A percentile compares a stretch with the other conserved stretches of the same genome.
phyloP scores from a whole-genome alignment of 1,140 invertebrate genomes.

The Rhynchophorus ferrugineus region DNA sequence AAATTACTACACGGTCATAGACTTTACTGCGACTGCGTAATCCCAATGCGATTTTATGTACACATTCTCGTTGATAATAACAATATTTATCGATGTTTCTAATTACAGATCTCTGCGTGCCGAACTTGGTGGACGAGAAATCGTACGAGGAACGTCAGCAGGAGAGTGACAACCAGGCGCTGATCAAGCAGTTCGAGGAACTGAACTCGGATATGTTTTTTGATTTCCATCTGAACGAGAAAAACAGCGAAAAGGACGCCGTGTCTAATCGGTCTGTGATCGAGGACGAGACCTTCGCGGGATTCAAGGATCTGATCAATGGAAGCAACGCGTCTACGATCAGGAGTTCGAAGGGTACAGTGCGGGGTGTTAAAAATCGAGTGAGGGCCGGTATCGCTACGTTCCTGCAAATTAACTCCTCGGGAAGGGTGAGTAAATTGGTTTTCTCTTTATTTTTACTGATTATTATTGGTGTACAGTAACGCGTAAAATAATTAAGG shows the following conservation, averaged over 20 bases:
- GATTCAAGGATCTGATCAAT: constrained; percentile 67
- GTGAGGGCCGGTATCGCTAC: constrained; percentile 90
- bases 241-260: constrained; percentile 51
- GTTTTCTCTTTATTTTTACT: background rate
- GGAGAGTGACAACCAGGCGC: constrained; percentile 36
- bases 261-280: constrained; percentile 43
- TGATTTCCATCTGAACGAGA: constrained; percentile 75
- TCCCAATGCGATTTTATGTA: too few species aligned
- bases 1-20: too few species aligned
- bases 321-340: constrained; percentile 64
- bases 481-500: too few species aligned
- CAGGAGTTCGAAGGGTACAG: constrained; percentile 81
- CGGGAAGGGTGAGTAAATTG: constrained; percentile 54
- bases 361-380: constrained; percentile 87
- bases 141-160: constrained; percentile 54
- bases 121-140: constrained; percentile 52
- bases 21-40: too few species aligned
- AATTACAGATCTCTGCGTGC: constrained; percentile 24
- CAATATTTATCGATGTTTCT: too few species aligned
- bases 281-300: constrained; percentile 67
- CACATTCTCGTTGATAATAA: too few species aligned
- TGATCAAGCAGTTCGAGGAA: background rate
- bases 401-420: constrained; percentile 74
- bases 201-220: constrained; percentile 69
- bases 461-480: constrained; percentile 1